Conservation (phyloP, 2,797 vertebrate species). For the Cirrhinus mrigala region DNA sequence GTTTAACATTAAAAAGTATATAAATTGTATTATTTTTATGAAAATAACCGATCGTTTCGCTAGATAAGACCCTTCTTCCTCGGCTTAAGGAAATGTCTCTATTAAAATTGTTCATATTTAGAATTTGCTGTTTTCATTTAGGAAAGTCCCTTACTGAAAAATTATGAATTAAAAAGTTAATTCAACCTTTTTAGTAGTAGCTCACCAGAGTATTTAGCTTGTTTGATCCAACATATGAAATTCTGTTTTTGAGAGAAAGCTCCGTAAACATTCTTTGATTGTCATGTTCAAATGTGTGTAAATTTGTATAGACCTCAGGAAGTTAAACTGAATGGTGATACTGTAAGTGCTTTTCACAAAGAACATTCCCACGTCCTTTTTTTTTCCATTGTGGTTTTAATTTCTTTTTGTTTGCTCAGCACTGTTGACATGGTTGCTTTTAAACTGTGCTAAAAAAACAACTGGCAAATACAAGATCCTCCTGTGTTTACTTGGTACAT, state of each 20-base stretch:
- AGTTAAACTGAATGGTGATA: background rate
- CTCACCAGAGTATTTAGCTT: background rate
- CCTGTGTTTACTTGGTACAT: conserved; percentile 20
- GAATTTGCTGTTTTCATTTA: background rate
- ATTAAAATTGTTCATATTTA: background rate
- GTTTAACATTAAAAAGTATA: no score
- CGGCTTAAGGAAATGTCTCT: background rate
- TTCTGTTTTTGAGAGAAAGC: background rate
- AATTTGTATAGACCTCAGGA: background rate
- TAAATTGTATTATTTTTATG: no score
- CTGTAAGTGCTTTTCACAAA: background rate
- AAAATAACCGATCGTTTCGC: no score
- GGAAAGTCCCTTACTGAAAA: no score
- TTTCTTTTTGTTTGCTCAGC: conserved; percentile 19
- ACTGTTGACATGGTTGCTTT: background rate
- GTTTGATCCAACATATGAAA: background rate
- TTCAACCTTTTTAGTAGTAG: background rate
- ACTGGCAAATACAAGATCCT: conserved; percentile 16
- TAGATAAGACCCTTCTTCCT: no score
- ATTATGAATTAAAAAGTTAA: background rate
- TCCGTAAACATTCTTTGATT: background rate
- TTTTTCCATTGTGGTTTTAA: conserved; percentile 4
- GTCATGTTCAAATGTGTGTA: background rate
- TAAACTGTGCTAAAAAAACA: conserved; percentile 7
- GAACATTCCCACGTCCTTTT: background rate